Base-by-base conservation (phyloP, 2,797 vertebrate genomes). In the Pelodytes ibericus region DNA sequence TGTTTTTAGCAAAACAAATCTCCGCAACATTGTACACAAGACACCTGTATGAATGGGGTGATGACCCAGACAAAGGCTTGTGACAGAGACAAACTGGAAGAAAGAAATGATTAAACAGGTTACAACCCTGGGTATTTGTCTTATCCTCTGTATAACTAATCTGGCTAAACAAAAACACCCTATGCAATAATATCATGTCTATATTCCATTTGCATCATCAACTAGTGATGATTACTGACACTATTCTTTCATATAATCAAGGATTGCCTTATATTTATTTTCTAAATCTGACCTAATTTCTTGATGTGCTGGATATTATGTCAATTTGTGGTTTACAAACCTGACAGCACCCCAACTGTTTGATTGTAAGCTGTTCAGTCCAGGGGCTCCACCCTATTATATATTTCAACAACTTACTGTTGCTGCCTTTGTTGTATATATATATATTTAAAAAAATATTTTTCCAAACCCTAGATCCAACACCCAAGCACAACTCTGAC, bases 11-110 rank as follows among this genome's bases (percentile, higher is more conserved):
- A 13, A n/a, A 41, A 0, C 36, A 58, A 66, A 53, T 56, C 36
- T 51, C 33, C 22, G 22, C 26, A 10, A 47, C 39, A 58, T 77
- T 25, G 39, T n/a, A 11, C 18, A 33, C 1, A 10, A 49, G 41
- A 61, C 70, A 78, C 76, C 76, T 78, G 76, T 78, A 70, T 25
- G 70, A 78, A 66, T 72, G 30, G 69, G 29, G 5, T 4, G 24
- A 39, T n/a, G 16, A 56, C 39, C 33, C 15, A 49, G 47, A 71
- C 51, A 67, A 72, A 77, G 68, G 58, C 29, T 25, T 31, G 39
- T 18, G 24, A 49, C 20, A 11, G n/a, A 25, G 15, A 41, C 4
- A 20, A 11, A 11, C 41, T 24, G 44, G 47, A 47, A 9, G 11
- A 41, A 56, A 10, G 1, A 7, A 30, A 74, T 20, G 2, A 67